A percentile compares a stretch with the other conserved stretches of the same genome.
These are phyloP conservation scores for Linnaemya vulpina DNA, from an alignment of 2,888 invertebrate genomes.

Conservation along the genomic window DNA sequence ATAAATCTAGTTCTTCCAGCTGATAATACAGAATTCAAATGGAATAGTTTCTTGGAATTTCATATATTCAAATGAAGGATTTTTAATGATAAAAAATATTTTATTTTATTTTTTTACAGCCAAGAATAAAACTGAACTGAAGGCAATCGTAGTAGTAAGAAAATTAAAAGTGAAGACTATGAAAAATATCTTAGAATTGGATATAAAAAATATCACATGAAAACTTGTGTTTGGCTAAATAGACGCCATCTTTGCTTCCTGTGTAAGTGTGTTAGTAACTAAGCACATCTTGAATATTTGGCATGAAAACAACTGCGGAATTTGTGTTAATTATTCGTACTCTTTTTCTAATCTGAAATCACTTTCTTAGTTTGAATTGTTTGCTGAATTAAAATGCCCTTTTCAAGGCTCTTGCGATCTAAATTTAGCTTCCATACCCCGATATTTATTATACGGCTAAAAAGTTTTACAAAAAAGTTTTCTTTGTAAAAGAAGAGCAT, in stretches of 20 bases:
- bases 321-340: background rate
- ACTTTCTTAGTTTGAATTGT: background rate
- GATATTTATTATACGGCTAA: constrained; percentile 11
- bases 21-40: constrained; percentile 24
- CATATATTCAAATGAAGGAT: background rate
- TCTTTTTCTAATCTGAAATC: background rate
- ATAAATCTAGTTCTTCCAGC: constrained; percentile 35
- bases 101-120: too few relatives aligned
- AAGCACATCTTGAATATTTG: background rate
- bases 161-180: too few relatives aligned
- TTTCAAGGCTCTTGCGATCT: background rate
- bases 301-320: background rate
- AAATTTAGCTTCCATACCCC: background rate
- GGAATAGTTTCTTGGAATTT: background rate
- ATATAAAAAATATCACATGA: too few relatives aligned
- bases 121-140: too few relatives aligned
- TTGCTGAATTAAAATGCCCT: background rate
- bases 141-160: too few relatives aligned
- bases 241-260: too few relatives aligned
- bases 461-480: constrained; percentile 3
- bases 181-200: too few relatives aligned
- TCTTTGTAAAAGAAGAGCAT: constrained; percentile 6
- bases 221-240: too few relatives aligned
- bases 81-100: background rate
- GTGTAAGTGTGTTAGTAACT: background rate